Evolutionary conservation across 92 coral and sea anemone species (phyloP), one percentile per base, ranked within the genome.

Genomic region (Scolanthus callimorphus): DNA sequence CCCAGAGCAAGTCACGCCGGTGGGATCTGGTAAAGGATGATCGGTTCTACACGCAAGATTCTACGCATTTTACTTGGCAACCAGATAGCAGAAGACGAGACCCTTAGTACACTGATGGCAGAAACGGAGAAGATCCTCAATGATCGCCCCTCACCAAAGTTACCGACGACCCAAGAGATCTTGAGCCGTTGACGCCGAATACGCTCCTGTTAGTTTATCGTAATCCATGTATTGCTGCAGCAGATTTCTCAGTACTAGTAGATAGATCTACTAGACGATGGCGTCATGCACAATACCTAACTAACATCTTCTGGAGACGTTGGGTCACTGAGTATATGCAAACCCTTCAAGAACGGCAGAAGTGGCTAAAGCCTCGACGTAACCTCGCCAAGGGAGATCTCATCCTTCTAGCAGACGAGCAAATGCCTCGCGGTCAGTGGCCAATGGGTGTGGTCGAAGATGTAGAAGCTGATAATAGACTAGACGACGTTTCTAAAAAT

Each of bases 1-100:
- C 2, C 64, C 29, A n/a, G 20, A 1, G 73, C 73, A 0, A 45
- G 56, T 24, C 73, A 66, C 25, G 52, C 49, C 50, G 47, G 54
- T 12, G 64, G 66, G 11, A 59, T 29, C 12, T 67, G 66, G 66
- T 64, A n/a, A n/a, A 67, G 52, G 22, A 46, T 46, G 17, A 46
- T 46, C 11, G 23, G 52, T 10, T 46, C 52, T 4, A 20, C 17
- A 4, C 52, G 52, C 19, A 46, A 19, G 22, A 46, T 46, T 21
- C 52, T 46, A 21, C 41, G 41, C 41, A 15, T 34, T 15, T 34
- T 34, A 34, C 41, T 34, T 34, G 41, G 8, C 15, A 34, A 34
- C 41, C 41, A 34, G 41, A 34, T 15, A 15, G 41, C 15, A 15
- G 41, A 34, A 6, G 41, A 34, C 15, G 15, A 34, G 15, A 34